Base-by-base conservation (phyloP, 2,797 vertebrate species). In the Vespertilio murinus region DNA sequence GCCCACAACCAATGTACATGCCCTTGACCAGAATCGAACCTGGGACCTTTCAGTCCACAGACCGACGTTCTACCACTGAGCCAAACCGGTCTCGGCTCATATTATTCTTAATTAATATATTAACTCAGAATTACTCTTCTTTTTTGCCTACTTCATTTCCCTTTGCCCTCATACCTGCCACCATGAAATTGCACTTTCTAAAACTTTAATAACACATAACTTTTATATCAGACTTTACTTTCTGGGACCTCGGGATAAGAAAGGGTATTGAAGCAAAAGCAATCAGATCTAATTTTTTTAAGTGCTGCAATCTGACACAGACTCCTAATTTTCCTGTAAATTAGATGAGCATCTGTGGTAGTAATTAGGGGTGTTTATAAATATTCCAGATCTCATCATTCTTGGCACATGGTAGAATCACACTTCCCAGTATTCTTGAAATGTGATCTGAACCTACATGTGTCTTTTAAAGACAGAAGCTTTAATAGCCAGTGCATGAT, bases 281-380 rank as follows among this genome's bases (percentile, higher is more conserved):
- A 94, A 87, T 92, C 64, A 87, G 30, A 69, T 28, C 16, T 83
- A 90, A 69, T 70, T 92, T 82, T 95, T 49, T 77, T 65, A 88
- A 56, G 38, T 67, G 18, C 17, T 69, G 35, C 61, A 89, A 86
- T 93, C 33, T 88, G 73, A 75, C n/a, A 88, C 23, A 78, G 35
- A 73, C 40, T 78, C 91, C 40, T 86, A 88, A 80, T 91, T 96
- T 95, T 88, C 45, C 33, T 91, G 59, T 75, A 87, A 88, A 84
- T 93, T 91, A 85, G 30, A 33, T 81, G 33, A 88, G 10, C 59
- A 93, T 77, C 54, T 93, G 38, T 77, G 30, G 54, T 71, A 65
- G 67, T 67, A 84, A 93, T 88, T 88, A 95, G 18, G 38, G 40
- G 4, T 95, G 18, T 45, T 73, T 30, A 67, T 90, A 88, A 95